Base-by-base conservation (phyloP, 2,888 invertebrate genomes). In the Eristalinus aeneus region DNA sequence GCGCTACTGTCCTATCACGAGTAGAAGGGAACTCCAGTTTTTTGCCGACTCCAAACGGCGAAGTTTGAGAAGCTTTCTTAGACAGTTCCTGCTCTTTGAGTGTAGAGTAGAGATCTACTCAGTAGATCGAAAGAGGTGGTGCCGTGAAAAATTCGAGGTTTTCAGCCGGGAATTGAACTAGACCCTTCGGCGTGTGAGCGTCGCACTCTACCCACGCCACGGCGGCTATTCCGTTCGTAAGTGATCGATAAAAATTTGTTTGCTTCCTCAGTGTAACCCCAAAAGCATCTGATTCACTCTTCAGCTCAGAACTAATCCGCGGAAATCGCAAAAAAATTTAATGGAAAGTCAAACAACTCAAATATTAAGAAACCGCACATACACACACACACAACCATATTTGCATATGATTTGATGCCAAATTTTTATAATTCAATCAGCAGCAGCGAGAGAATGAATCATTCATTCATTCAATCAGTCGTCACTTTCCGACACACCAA, bases 401-500 rank as follows among this genome's bases (percentile, higher is more conserved):
- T 16, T 71, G 12, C 34, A 65, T 56, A 76, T 71, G 61, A 82
- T 86, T 78, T 65, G 69, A 61, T 86, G 81, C 86, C 81, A 82
- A 86, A 82, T 78, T 82, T 58, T 69, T 77, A 72, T 73, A 76
- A 75, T 71, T 80, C 72, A 71, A 79, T 79, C 65, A 71, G 22
- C 77, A 46, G 32, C 46, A 11, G 31, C 27, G 31, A 63, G 31
- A 22, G 31, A 63, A 71, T 86, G 86, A 86, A 82, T 86, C 86
- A 86, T 46, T 77, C 80, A 67, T 53, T 79, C 79, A 72, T 80
- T 77, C 78, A 74, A 82, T 81, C 73, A 76, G 74, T 60, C 58
- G 60, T 76, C 69, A 54, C 53, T 63, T 81, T 68, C 31, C 58
- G 71, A 61, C 31, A 73, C 72, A 64, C 69, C 16, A 16, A n/a